Conservation (phyloP, 2,113 vertebrate species). For the Tachuris rubrigastra region DNA sequence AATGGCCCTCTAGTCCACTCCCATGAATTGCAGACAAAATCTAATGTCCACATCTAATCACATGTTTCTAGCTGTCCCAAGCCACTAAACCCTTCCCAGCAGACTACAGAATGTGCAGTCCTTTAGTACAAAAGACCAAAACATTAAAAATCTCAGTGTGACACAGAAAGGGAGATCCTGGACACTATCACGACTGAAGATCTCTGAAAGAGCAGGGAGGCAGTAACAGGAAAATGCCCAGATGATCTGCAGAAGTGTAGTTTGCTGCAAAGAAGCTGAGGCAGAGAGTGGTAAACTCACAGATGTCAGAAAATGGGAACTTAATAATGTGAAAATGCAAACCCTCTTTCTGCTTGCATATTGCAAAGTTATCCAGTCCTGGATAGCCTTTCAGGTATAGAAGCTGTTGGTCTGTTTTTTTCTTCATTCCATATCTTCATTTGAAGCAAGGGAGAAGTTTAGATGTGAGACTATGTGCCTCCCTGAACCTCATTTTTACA, state of each 20-base stretch:
- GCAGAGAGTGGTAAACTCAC: background rate
- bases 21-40: background rate
- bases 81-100: background rate
- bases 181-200: background rate
- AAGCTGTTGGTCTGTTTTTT: background rate
- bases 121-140: background rate
- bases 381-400: background rate
- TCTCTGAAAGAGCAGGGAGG: background rate
- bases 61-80: background rate
- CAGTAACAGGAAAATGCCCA: accelerated
- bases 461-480: accelerated
- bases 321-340: background rate
- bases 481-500: background rate
- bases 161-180: background rate
- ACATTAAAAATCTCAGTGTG: background rate
- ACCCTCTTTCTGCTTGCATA: background rate
- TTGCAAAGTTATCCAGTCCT: background rate
- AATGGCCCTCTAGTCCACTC: background rate
- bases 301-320: background rate
- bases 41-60: background rate
- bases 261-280: background rate
- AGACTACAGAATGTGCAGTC: background rate
- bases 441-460: background rate
- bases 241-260: background rate
- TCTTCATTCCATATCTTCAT: background rate